phyloP scores from a whole-genome alignment of 2,888 invertebrate species.

The Coecobrya sp. region DNA sequence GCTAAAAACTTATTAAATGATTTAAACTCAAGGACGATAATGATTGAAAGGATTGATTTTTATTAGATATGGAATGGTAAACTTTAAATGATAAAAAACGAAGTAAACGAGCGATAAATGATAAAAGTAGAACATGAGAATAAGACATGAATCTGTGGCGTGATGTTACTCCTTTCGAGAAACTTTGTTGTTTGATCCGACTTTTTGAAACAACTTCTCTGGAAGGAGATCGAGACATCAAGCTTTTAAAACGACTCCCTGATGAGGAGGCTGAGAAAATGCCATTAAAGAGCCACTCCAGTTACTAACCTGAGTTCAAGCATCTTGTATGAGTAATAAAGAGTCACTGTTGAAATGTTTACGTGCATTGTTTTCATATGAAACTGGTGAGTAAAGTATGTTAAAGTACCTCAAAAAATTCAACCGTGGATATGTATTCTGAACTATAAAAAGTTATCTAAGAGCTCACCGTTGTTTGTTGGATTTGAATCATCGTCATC shows the following conservation, averaged over 20 bases:
- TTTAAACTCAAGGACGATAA: no score
- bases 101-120: no score
- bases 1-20: no score
- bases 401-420: slow-evolving; percentile 45
- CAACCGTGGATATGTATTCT: not conserved
- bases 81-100: no score
- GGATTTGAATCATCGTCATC: not conserved
- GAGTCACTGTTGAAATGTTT: not conserved
- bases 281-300: slow-evolving; percentile 18
- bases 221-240: not conserved
- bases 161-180: not conserved
- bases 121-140: slow-evolving; percentile 1
- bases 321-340: slow-evolving; percentile 37
- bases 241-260: not conserved
- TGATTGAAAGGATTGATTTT: no score
- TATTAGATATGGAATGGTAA: no score
- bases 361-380: not conserved
- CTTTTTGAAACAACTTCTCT: not conserved
- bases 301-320: not conserved
- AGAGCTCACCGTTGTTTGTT: not conserved
- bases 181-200: slow-evolving; percentile 6
- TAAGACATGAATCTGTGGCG: not conserved
- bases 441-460: not conserved
- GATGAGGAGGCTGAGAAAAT: slow-evolving; percentile 44
- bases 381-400: slow-evolving; percentile 5